phyloP scores from a whole-genome alignment of 2,113 vertebrate species.

The Sinosuthora webbiana region DNA sequence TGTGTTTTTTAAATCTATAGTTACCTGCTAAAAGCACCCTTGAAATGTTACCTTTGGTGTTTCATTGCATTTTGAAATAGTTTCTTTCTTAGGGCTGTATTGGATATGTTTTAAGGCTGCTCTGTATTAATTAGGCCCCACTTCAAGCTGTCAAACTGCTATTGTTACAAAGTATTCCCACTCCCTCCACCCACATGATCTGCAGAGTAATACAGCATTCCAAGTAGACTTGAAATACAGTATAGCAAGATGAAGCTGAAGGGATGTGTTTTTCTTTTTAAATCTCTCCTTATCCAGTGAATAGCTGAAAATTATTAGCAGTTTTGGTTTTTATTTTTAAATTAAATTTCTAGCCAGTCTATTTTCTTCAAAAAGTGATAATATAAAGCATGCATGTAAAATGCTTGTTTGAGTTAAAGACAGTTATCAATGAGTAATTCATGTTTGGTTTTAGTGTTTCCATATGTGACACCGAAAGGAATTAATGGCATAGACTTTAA shows the following conservation, averaged over 20 bases:
- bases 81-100: neutral
- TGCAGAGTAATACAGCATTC: slow-evolving; percentile 31
- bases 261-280: neutral
- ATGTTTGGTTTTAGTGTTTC: slow-evolving; percentile 79
- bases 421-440: neutral
- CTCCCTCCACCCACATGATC: slow-evolving; percentile 51
- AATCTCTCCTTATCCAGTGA: neutral
- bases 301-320: neutral
- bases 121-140: slow-evolving; percentile 37
- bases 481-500: slow-evolving; percentile 96
- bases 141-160: slow-evolving; percentile 42
- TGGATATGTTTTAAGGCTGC: neutral
- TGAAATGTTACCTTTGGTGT: neutral
- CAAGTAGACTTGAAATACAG: slow-evolving; percentile 33
- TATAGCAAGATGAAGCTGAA: slow-evolving; percentile 24
- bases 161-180: slow-evolving; percentile 47
- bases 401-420: neutral
- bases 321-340: neutral
- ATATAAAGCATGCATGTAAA: neutral
- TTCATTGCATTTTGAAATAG: neutral
- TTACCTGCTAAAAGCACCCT: neutral
- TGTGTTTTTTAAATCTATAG: neutral
- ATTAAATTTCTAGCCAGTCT: neutral
- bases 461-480: slow-evolving; percentile 83
- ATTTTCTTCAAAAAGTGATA: neutral